Evolutionary conservation across 2,113 vertebrate genomes (phyloP).

Genomic region (Thermophis baileyi): DNA sequence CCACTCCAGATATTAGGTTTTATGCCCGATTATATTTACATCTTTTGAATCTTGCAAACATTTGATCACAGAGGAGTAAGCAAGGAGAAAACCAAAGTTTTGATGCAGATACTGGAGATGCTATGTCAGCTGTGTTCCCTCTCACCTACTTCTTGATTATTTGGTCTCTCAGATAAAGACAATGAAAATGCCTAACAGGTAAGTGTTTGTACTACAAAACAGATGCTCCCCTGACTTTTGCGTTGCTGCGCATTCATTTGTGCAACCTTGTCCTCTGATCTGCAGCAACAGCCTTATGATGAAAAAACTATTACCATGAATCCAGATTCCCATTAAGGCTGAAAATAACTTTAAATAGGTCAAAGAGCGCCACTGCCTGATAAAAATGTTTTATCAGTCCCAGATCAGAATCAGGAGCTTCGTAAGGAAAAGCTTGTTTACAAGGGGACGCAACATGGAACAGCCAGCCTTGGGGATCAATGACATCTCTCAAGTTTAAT

Average conservation of each 20-base stretch:
- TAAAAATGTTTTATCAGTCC: not conserved
- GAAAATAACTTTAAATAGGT: not conserved
- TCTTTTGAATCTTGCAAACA: not conserved
- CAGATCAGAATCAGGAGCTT: not conserved
- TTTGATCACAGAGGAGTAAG: not conserved
- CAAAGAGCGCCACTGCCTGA: not conserved
- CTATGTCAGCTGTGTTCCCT: not conserved
- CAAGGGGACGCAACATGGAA: not conserved
- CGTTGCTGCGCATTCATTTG: not conserved
- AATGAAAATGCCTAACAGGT: not conserved
- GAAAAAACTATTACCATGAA: not conserved
- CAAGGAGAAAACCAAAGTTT: not conserved
- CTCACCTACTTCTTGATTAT: constrained; percentile 14
- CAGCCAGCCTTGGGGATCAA: not conserved
- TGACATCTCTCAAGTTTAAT: not conserved
- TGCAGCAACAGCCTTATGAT: not conserved
- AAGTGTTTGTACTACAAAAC: constrained; percentile 2
- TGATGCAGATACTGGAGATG: not conserved
- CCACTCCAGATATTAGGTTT: not conserved
- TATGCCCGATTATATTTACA: not conserved
- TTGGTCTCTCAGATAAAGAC: not conserved
- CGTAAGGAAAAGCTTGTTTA: not conserved
- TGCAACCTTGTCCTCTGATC: not conserved
- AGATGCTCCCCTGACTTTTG: not conserved
- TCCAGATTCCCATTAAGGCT: not conserved